A percentile compares a stretch with the other conserved stretches of the same genome.
These are phyloP conservation scores for Mobula hypostoma DNA, from an alignment of 2,113 vertebrate species.

Conservation along the genomic window DNA sequence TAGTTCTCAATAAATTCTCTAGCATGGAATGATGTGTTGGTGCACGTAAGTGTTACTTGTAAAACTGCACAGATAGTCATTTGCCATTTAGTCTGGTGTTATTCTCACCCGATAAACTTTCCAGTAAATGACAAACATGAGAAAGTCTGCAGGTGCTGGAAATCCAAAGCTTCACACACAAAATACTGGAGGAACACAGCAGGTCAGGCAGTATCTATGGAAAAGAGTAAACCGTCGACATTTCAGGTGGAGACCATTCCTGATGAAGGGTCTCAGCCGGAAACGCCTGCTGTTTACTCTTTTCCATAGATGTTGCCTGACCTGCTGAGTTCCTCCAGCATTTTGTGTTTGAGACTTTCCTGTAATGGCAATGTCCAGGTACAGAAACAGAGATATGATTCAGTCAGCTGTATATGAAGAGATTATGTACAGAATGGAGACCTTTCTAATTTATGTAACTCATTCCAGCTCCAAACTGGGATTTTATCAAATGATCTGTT, in stretches of 20 bases:
- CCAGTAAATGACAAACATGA: neutral
- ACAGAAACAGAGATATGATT: neutral
- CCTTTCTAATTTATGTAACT: neutral
- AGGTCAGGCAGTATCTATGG: too few relatives aligned
- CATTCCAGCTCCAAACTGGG: neutral
- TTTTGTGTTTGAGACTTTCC: neutral
- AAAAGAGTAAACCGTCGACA: too few relatives aligned
- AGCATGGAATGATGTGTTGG: neutral
- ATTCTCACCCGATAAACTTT: neutral
- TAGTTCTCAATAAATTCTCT: neutral
- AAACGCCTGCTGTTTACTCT: too few relatives aligned
- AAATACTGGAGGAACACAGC: too few relatives aligned
- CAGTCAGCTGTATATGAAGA: neutral
- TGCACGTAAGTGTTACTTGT: neutral
- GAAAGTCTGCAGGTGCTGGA: too few relatives aligned
- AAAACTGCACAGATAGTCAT: neutral
- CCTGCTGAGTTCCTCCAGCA: too few relatives aligned
- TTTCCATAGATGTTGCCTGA: too few relatives aligned
- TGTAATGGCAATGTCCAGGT: neutral
- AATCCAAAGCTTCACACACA: too few relatives aligned
- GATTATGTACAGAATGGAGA: neutral
- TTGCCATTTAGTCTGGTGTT: too few relatives aligned
- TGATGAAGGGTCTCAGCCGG: too few relatives aligned
- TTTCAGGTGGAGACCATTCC: too few relatives aligned
- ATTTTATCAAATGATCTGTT: neutral